Base-by-base conservation (phyloP, 92 coral and sea anemone genomes). In the Siderastrea radians region DNA sequence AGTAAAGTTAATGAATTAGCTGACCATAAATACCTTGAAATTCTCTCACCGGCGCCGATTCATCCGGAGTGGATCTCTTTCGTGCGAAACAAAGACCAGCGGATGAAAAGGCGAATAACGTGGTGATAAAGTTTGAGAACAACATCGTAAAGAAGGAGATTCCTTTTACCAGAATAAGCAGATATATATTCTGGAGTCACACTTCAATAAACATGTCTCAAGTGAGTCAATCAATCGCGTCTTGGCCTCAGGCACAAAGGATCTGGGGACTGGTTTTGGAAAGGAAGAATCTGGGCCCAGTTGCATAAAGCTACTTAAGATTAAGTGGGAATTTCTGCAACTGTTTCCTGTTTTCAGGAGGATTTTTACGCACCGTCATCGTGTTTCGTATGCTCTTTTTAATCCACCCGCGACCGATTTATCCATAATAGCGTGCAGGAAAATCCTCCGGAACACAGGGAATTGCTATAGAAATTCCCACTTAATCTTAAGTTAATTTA, bases 11-110 rank as follows among this genome's bases (percentile, higher is more conserved):
- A 26, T 26, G 38, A 26, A 26, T 61, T 49, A 15, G 50, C 16
- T 45, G 47, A 14, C 43, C 53, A 3, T 4, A 58, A 67, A 2
- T 57, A 82, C 86, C 86, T 82, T 82, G 68, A 55, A 82, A 55
- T 71, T 26, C 38, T 26, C 38, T 26, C 38, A 26, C 38, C 38
- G 38, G 38, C 38, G 38, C 38, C 38, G 38, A 26, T 26, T 38
- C 52, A 49, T 52, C 84, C 46, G 62, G 61, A 16, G 11, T 1
- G 26, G 84, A 11, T 55, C 68, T 69, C 86, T 57, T 68, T 43
- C 14, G 48, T 10, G 67, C 51, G 53, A 54, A 52, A 1, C 51
- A 68, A 68, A 53, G 16, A 16, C 38, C 38, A 26, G 44, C 52
- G 43, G 9, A 7, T 9, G 16, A 47, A 71, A 11, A 82, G 17